These are phyloP conservation scores for Dichetophora obliterata DNA, from an alignment of 2,888 invertebrate genomes.

Conservation along the genomic window DNA sequence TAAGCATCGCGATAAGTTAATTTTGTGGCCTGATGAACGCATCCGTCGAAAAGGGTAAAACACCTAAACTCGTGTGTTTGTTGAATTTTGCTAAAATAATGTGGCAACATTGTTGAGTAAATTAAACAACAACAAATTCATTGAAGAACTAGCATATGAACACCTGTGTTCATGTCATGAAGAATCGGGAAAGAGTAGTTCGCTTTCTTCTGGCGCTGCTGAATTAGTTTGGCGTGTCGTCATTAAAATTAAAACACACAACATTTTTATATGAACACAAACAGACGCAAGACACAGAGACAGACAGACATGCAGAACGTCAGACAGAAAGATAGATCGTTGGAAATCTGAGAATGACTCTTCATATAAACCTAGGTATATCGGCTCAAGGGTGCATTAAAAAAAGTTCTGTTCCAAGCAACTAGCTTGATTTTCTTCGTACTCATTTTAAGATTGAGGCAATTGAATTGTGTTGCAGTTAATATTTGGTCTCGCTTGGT, in stretches of 20 bases:
- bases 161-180: conserved; percentile 14
- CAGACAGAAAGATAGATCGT: neutral
- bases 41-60: conserved; percentile 54
- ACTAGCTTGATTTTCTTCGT: neutral
- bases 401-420: neutral
- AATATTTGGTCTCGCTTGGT: conserved; percentile 57
- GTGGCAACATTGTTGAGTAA: conserved; percentile 5
- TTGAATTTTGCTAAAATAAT: conserved; percentile 38
- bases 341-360: too few relatives aligned
- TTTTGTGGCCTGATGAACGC: conserved; percentile 54
- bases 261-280: conserved; percentile 32
- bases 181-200: neutral
- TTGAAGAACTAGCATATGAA: neutral
- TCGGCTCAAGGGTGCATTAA: conserved; percentile 11
- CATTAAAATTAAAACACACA: conserved; percentile 59
- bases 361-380: too few relatives aligned
- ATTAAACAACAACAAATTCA: neutral
- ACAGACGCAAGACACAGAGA: neutral
- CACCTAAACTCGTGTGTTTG: conserved; percentile 44
- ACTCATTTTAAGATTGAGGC: neutral
- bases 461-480: neutral
- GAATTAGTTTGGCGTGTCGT: conserved; percentile 63
- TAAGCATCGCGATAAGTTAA: conserved; percentile 62
- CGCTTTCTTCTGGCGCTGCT: conserved; percentile 51
- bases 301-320: neutral